Evolutionary conservation across 2,797 vertebrate species (phyloP).

Genomic region (Xenopus petersii): DNA sequence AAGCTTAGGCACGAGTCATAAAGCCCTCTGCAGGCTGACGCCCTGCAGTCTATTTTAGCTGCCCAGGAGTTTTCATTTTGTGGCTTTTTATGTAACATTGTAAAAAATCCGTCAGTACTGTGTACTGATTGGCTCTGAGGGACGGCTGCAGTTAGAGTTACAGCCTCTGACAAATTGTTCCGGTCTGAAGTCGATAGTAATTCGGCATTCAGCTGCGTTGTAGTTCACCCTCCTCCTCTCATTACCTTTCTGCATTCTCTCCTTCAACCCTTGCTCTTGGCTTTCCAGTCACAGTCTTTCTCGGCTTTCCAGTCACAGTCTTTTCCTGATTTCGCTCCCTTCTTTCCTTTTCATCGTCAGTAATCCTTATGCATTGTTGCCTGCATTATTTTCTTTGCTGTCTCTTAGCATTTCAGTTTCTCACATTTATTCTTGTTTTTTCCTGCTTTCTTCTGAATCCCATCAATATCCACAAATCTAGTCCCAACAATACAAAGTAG

Average conservation of each 20-base stretch:
- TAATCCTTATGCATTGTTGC: no score
- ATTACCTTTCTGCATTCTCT: conserved; percentile 21
- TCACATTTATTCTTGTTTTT: background rate
- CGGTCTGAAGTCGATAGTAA: conserved; percentile 70
- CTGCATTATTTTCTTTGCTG: background rate
- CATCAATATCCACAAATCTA: background rate
- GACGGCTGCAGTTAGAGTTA: conserved; percentile 77
- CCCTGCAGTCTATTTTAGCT: conserved; percentile 79
- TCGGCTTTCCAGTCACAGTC: no score
- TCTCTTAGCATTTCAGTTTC: background rate
- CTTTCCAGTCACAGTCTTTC: background rate
- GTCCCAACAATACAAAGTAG: background rate
- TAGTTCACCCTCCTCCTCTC: conserved; percentile 1
- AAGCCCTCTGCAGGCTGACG: conserved; percentile 76
- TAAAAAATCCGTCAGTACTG: conserved; percentile 68
- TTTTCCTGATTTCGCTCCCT: no score
- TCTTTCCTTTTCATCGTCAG: background rate
- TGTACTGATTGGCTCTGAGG: conserved; percentile 70
- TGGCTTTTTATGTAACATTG: conserved; percentile 75
- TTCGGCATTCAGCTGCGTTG: conserved; percentile 45
- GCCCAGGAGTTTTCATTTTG: conserved; percentile 82
- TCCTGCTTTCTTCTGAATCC: background rate
- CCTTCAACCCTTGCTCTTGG: background rate
- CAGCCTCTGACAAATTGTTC: conserved; percentile 77
- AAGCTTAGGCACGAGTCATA: conserved; percentile 78